Conservation (phyloP, 2,888 invertebrate genomes). For the Orgyia antiqua region DNA sequence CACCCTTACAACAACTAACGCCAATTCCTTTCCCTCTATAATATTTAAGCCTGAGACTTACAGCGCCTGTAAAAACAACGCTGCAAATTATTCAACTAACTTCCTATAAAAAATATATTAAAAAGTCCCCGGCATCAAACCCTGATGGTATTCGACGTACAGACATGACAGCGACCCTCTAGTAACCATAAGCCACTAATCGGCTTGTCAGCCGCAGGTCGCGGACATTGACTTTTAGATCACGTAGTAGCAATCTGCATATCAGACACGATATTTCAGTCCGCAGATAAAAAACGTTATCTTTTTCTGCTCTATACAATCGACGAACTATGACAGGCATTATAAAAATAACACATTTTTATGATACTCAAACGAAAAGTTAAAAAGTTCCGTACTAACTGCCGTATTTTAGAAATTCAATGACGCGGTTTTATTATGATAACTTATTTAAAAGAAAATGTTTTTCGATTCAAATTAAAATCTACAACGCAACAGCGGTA, state of each 20-base stretch:
- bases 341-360: too few species aligned
- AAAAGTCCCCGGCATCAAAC: conserved; percentile 16
- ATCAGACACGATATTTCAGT: conserved; percentile 41
- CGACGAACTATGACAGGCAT: too few species aligned
- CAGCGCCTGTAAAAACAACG: conserved; percentile 8
- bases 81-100: conserved; percentile 9
- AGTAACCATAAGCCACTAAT: conserved; percentile 50
- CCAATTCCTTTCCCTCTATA: too few species aligned
- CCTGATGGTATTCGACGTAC: conserved; percentile 15
- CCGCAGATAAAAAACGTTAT: conserved; percentile 43
- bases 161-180: conserved; percentile 25
- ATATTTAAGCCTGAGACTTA: not conserved
- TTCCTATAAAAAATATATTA: conserved; percentile 19
- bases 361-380: not conserved
- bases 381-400: too few species aligned
- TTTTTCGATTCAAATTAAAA: not conserved
- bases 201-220: conserved; percentile 61
- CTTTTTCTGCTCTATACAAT: conserved; percentile 29
- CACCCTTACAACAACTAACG: too few species aligned
- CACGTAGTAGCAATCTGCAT: conserved; percentile 73
- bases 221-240: conserved; percentile 57
- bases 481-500: too few species aligned
- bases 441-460: not conserved
- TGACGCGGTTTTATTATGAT: not conserved
- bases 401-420: too few species aligned